Base-by-base conservation (phyloP, 2,888 invertebrate genomes). In the Cephus rjabovi region DNA sequence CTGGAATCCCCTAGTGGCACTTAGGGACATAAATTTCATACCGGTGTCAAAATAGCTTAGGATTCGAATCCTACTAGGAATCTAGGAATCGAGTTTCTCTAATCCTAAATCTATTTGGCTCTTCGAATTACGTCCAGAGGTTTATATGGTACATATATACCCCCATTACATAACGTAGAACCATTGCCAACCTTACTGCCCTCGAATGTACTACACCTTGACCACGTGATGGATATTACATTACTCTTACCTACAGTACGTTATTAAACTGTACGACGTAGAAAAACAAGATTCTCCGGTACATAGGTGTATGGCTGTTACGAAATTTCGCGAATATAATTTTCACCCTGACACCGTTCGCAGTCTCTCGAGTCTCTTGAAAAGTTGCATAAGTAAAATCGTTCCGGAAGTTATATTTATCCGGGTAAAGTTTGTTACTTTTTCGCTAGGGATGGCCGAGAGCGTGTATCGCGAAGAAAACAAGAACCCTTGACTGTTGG, bases 1-100 rank as follows among this genome's bases (percentile, higher is more conserved):
- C 34, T 31, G 34, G 34, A 31, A 56, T 37, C 75, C 69, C 69
- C 56, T 75, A 69, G 69, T 30, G 31, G 69, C 30, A 30, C 23
- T 76, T 76, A 76, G 35, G 68, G 34, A 30, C 23, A 76, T 76
- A 69, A 76, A 76, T 76, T 69, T 68, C 35, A 76, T 34, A 69
- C 69, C 23, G 12, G 9, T 56, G 56, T 56, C 56, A 56, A 56
- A 56, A 56, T 56, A 56, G 56, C 56, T 56, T 56, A 56, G 56
- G 23, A 56, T 56, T 56, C 56, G 56, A 56, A 56, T 56, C 56
- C 56, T 23, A 9, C 23, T 56, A 56, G 56, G 23, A 56, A 56
- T 56, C 23, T 56, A 56, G 56, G 23, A 56, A 56, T 56, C 9
- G 56, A 56, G 56, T 56, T 56, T 56, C 56, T 56, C 56, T 56